phyloP scores from a whole-genome alignment of 2,797 vertebrate genomes.

The Poeciliopsis gracilis region DNA sequence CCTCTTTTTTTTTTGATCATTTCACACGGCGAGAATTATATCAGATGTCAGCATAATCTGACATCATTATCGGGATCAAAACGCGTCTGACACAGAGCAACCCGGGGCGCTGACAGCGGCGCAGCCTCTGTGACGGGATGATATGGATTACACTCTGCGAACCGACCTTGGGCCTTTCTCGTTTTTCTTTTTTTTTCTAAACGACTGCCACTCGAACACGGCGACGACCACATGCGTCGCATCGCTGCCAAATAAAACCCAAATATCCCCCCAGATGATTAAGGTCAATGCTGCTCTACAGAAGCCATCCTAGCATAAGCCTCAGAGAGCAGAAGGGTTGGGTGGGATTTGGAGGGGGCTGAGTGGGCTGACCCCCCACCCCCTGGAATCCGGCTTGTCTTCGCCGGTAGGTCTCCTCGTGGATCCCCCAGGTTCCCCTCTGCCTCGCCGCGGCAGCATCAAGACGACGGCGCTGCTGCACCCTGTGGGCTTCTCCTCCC shows the following conservation, averaged over 20 bases:
- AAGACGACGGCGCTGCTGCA: conserved; percentile 30
- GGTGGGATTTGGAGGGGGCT: neutral
- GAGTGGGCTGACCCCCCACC: neutral
- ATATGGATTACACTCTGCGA: conserved; percentile 79
- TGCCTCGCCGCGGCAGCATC: neutral
- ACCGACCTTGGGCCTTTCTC: conserved; percentile 67
- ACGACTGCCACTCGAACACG: conserved; percentile 69
- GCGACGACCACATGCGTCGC: conserved; percentile 56
- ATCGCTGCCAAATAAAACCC: conserved; percentile 69
- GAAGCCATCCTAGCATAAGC: conserved; percentile 62
- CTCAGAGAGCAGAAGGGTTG: conserved; percentile 15
- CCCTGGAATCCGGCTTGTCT: conserved; percentile 32
- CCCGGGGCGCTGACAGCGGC: conserved; percentile 52
- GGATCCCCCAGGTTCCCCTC: conserved; percentile 32
- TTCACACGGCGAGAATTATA: conserved; percentile 70
- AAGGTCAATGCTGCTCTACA: conserved; percentile 76
- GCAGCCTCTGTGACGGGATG: conserved; percentile 70
- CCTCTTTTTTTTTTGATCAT: conserved; percentile 61
- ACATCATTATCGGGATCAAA: conserved; percentile 73
- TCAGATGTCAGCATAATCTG: conserved; percentile 76
- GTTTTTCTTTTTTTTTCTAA: conserved; percentile 44
- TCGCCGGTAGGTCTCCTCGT: conserved; percentile 23
- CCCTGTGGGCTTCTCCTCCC: conserved; percentile 51
- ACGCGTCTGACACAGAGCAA: conserved; percentile 54
- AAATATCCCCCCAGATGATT: conserved; percentile 81